Evolutionary conservation across 2,888 invertebrate genomes (phyloP).

Genomic region (Anagyrus pseudococci): DNA sequence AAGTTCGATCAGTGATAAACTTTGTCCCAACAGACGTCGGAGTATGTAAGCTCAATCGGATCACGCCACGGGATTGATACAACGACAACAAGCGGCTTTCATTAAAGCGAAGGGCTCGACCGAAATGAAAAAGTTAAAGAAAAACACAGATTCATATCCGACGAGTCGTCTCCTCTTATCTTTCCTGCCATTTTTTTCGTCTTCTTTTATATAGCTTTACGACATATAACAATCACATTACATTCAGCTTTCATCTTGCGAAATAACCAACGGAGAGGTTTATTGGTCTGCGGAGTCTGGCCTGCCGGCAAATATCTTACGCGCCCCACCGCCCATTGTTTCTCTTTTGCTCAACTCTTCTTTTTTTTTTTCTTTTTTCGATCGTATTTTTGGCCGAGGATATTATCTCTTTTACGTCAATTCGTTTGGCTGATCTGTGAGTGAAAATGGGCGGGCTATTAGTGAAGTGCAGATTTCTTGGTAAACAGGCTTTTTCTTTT

Average conservation of each 20-base stretch:
- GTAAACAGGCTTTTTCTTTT: slow-evolving; percentile 17
- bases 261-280: slow-evolving; percentile 30
- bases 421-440: slow-evolving; percentile 30
- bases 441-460: slow-evolving; percentile 2
- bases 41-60: too few relatives aligned
- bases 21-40: too few relatives aligned
- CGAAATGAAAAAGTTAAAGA: too few relatives aligned
- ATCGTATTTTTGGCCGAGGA: neutral
- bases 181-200: slow-evolving; percentile 11
- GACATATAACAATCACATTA: slow-evolving; percentile 39
- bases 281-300: slow-evolving; percentile 31
- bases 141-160: too few relatives aligned
- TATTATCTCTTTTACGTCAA: slow-evolving; percentile 26
- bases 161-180: too few relatives aligned
- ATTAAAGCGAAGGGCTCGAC: too few relatives aligned
- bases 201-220: slow-evolving; percentile 35
- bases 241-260: slow-evolving; percentile 32
- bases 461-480: slow-evolving; percentile 12
- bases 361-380: slow-evolving; percentile 8
- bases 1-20: too few relatives aligned
- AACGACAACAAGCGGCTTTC: too few relatives aligned
- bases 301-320: slow-evolving; percentile 24
- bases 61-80: too few relatives aligned
- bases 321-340: slow-evolving; percentile 21
- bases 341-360: too few relatives aligned